Evolutionary conservation across 2,113 vertebrate species (phyloP), one percentile per base, ranked within the genome.

Genomic region (Octodon degus): DNA sequence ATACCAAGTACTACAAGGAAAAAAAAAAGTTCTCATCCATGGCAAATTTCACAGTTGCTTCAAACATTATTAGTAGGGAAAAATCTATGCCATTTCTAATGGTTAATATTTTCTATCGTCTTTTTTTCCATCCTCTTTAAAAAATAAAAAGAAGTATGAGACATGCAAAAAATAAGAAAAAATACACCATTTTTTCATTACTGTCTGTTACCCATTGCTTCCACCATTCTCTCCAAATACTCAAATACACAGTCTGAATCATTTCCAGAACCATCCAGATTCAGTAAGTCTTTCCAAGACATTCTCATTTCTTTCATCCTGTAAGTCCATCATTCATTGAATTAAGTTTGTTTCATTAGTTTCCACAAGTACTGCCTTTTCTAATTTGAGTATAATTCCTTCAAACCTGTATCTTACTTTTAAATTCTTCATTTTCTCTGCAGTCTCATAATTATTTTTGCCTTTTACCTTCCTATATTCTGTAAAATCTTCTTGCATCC

Each of bases 41-140:
- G 37, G 12, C 37, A 60, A 89, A 94, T 89, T 93, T 68, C 12
- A 65, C 80, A 94, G n/a, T 32, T 34, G 83, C 13, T 83, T 95
- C 60, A 90, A 62, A 62, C 12, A 63, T 63, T 62, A 85, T 30
- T 76, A 84, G 2, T 22, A 62, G n/a, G 47, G 81, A 68, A 86
- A 89, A 4, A 70, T 70, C 86, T 94, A 50, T 50, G 50, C 50
- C 50, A 50, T 50, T 50, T 50, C 50, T 50, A 50, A 50, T 50
- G 50, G 50, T 50, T 50, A 50, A 50, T 50, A 50, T 50, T 50
- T 50, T 50, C 7, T 50, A 50, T 50, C 50, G 8, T 50, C 50
- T 50, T 50, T 11, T 50, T 50, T 50, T 50, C 7, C 11, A 50
- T 50, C 50, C 50, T 50, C 50, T 50, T 50, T 11, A 50, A 50